A percentile compares a stretch with the other conserved stretches of the same genome.
phyloP scores from a whole-genome alignment of 2,888 invertebrate genomes.

The Azorinus chamasolen region DNA sequence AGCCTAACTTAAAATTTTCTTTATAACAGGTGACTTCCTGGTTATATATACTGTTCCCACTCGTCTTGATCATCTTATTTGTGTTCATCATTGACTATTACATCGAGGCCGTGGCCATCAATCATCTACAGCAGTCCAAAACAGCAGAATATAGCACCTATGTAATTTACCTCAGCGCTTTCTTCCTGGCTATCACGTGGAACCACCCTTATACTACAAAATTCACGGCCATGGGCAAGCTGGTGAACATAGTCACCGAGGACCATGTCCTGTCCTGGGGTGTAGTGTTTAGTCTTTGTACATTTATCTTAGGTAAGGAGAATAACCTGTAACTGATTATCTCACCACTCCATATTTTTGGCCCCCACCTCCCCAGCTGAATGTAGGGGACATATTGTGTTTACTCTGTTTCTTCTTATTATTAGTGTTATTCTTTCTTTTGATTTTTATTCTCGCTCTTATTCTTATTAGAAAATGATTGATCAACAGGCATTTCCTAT shows the following conservation, averaged over 20 bases:
- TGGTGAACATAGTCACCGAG: constrained; percentile 81
- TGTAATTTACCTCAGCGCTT: constrained; percentile 86
- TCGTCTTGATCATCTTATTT: constrained; percentile 85
- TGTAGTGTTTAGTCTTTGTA: constrained; percentile 87
- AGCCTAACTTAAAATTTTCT: no score
- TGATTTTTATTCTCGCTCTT: no score
- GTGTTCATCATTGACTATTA: constrained; percentile 88
- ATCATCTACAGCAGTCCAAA: constrained; percentile 82
- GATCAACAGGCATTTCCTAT: no score
- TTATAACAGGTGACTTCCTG: constrained; percentile 81
- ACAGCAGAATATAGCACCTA: constrained; percentile 86
- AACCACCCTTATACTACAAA: constrained; percentile 83
- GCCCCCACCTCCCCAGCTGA: no score
- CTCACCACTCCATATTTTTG: no score
- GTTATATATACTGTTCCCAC: constrained; percentile 81
- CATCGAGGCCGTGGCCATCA: constrained; percentile 85
- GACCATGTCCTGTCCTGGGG: constrained; percentile 87
- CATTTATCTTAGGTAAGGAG: constrained; percentile 87
- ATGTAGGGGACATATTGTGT: no score
- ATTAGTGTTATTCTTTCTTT: no score
- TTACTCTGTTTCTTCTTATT: no score
- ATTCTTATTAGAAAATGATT: no score
- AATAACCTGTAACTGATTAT: no score
- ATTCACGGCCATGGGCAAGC: constrained; percentile 79
- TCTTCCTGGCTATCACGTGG: constrained; percentile 84